These are phyloP conservation scores for Argopecten irradians DNA, from an alignment of 1,140 invertebrate species.

Conservation along the genomic window DNA sequence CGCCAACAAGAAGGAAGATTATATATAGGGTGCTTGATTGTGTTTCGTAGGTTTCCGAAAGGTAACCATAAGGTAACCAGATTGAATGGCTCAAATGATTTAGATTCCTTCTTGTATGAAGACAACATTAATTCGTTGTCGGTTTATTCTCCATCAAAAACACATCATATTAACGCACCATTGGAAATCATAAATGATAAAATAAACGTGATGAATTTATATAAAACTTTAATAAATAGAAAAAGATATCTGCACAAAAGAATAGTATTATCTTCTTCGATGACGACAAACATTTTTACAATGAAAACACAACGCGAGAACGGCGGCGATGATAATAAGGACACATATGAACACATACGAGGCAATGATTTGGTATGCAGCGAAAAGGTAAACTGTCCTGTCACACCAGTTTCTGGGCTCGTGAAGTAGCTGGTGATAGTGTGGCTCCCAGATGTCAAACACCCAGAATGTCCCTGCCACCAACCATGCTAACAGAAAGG, in stretches of 20 bases:
- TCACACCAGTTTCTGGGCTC: constrained; percentile 74
- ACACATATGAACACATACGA: constrained; percentile 79
- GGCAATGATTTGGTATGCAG: constrained; percentile 81
- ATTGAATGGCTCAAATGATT: too few relatives aligned
- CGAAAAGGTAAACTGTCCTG: constrained; percentile 69
- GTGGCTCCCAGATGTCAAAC: constrained; percentile 67
- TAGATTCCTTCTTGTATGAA: too few relatives aligned
- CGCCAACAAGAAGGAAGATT: too few relatives aligned
- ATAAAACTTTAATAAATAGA: constrained; percentile 7
- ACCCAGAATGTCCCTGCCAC: constrained; percentile 79
- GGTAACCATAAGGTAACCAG: too few relatives aligned
- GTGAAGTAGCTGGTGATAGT: constrained; percentile 80
- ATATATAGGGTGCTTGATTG: too few relatives aligned
- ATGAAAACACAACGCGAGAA: constrained; percentile 36
- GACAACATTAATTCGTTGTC: too few relatives aligned
- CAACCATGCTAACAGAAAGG: constrained; percentile 79
- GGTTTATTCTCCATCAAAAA: too few relatives aligned
- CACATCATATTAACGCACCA: too few relatives aligned
- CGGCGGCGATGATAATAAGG: constrained; percentile 32
- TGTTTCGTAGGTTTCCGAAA: too few relatives aligned
- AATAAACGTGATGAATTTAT: too few relatives aligned
- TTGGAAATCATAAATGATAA: too few relatives aligned
- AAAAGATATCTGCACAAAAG: not conserved
- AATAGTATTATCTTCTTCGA: not conserved
- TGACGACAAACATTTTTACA: constrained; percentile 39